A percentile compares a stretch with the other conserved stretches of the same genome.
These are phyloP conservation scores for Ips nitidus DNA, from an alignment of 1,140 invertebrate species.

Conservation along the genomic window DNA sequence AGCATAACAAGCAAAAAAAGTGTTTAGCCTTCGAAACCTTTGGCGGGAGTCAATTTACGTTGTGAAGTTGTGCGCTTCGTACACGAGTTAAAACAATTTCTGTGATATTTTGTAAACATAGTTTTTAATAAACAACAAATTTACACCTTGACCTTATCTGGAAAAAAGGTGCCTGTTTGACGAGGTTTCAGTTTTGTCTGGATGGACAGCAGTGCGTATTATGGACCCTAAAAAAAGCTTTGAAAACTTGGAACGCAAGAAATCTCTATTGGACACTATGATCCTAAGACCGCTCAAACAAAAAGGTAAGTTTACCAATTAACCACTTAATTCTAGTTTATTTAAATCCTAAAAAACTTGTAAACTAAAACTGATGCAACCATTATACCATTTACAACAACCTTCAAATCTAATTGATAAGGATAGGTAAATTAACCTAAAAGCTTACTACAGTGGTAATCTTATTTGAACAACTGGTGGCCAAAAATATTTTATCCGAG, in stretches of 20 bases:
- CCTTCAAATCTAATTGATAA: no score
- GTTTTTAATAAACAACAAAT: not conserved
- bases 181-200: not conserved
- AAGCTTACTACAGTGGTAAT: no score
- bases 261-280: constrained; percentile 15
- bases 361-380: no score
- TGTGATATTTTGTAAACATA: constrained; percentile 7
- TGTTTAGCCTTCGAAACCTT: not conserved
- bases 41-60: constrained; percentile 3
- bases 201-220: not conserved
- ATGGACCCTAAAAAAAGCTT: not conserved
- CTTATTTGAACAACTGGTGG: no score
- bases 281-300: constrained; percentile 15
- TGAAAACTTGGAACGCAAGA: constrained; percentile 11
- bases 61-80: constrained; percentile 7
- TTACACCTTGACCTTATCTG: constrained; percentile 1
- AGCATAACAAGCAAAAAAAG: not conserved
- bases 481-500: no score
- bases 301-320: constrained; percentile 15
- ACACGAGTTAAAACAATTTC: constrained; percentile 8
- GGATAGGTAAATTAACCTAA: no score
- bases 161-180: not conserved
- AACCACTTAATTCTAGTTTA: not conserved
- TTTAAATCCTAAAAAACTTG: no score
- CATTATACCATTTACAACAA: no score